Evolutionary conservation across 2,113 vertebrate genomes (phyloP), one percentile per base, ranked within the genome.

Genomic region (Corythornis madagascariensis): DNA sequence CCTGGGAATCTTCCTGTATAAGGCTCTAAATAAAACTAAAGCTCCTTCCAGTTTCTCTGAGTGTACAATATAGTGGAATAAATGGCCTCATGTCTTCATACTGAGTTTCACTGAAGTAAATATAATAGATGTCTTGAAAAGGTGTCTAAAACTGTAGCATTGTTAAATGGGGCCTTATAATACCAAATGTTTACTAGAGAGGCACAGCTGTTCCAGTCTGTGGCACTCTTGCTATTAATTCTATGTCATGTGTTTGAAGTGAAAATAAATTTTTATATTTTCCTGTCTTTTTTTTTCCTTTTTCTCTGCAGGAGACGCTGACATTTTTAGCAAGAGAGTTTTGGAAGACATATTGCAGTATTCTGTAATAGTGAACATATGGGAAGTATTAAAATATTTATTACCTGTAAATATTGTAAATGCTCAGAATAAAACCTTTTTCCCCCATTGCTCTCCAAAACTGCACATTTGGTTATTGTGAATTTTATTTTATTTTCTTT

Each of bases 371-470:
- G 92, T 96, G 95, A 98, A 97, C 97, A 97, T 96, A 97, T 97
- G 95, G 96, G 96, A 97, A 98, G 96, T 98, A 97, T 98, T 98
- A 98, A 97, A 97, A 94, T 98, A 98, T 98, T 98, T 98, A 98
- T 98, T 98, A 94, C 95, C 96, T 98, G 98, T 98, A 98, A 97
- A 98, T 98, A 98, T 84, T 98, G 97, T 98, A 98, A 97, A 98
- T 97, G 96, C 96, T 97, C 89, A 95, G 94, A 97, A 97, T 97
- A 97, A 97, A 97, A 96, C 86, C 78, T 91, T 70, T 89, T 16
- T 38, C 85, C 78, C 92, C 89, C 83, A 52, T 93, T 91, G 88
- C 97, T 97, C 96, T 96, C 96, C 94, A 91, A 97, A 98, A 97
- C 97, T 98, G 96, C 97, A 97, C 97, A 96, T 98, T 96, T 93